These are phyloP conservation scores for Cydia fagiglandana DNA, from an alignment of 1,140 invertebrate species.

Conservation along the genomic window DNA sequence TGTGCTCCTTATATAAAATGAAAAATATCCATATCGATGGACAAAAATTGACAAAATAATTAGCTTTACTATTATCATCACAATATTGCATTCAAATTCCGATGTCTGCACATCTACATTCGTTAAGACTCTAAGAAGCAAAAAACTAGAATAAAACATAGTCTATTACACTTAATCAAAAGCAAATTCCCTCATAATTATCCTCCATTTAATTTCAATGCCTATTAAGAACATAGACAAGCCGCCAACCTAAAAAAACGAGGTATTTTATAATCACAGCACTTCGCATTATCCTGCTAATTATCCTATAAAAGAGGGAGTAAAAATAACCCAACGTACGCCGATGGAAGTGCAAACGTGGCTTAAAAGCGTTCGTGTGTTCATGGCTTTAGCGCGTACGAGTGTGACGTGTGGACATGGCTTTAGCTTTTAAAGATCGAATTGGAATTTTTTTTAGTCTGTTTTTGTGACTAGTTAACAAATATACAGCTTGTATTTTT, in stretches of 20 bases:
- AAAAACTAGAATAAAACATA: background rate
- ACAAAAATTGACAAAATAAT: background rate
- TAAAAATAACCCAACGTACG: conserved; percentile 9
- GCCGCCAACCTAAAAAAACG: background rate
- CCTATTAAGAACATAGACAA: background rate
- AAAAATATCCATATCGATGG: background rate
- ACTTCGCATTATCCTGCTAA: conserved; percentile 10
- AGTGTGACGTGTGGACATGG: background rate
- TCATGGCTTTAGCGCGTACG: background rate
- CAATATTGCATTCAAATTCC: background rate
- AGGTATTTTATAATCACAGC: conserved; percentile 16
- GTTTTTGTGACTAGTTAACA: background rate
- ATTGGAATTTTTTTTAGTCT: background rate
- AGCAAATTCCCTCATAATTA: background rate
- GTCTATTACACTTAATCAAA: conserved; percentile 3
- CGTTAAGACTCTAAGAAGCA: background rate
- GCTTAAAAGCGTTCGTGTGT: conserved; percentile 28
- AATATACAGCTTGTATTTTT: background rate
- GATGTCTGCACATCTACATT: background rate
- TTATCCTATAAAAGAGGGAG: conserved; percentile 16
- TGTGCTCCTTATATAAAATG: background rate
- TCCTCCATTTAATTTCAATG: background rate
- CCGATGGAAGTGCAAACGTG: background rate
- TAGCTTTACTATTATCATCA: background rate
- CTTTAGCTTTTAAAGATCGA: background rate